Percentiles rank a stretch among this genome's conserved stretches.
Evolutionary conservation across 2,797 vertebrate genomes (phyloP).

Genomic region (Triplophysa bombifrons): DNA sequence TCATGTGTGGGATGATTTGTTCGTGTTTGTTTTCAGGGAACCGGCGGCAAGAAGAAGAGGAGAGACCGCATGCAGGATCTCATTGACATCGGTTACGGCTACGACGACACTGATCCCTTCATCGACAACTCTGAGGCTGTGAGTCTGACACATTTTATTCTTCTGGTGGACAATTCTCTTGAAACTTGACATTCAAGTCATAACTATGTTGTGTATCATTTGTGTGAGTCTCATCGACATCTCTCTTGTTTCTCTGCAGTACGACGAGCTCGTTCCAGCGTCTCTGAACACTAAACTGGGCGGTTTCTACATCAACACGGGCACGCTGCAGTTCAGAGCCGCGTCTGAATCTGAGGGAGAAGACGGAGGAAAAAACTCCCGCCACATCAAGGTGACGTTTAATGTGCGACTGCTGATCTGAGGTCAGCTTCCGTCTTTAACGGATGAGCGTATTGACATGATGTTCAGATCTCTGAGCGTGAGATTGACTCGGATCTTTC

Average conservation of each 20-base stretch:
- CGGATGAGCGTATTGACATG: not conserved
- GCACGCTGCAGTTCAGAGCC: constrained; percentile 94
- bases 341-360: constrained; percentile 95
- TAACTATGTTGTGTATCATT: not conserved
- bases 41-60: constrained; percentile 85
- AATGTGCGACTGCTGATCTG: not conserved
- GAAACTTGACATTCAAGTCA: too few relatives aligned
- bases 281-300: constrained; percentile 96
- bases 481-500: not conserved
- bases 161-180: not conserved
- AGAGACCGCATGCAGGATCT: constrained; percentile 96
- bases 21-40: constrained; percentile 74
- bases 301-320: constrained; percentile 98
- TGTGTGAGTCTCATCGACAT: not conserved
- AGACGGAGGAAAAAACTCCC: constrained; percentile 79
- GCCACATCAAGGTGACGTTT: constrained; percentile 60
- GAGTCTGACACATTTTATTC: constrained; percentile 67
- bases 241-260: constrained; percentile 71
- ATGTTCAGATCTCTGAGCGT: not conserved
- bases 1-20: not conserved
- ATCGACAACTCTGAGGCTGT: constrained; percentile 98
- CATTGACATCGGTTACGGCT: constrained; percentile 96
- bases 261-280: constrained; percentile 96
- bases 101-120: constrained; percentile 96
- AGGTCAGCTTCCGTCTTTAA: not conserved